Evolutionary conservation across 2,797 vertebrate genomes (phyloP), one percentile per base, ranked within the genome.

Genomic region (Chromobotia macracanthus): DNA sequence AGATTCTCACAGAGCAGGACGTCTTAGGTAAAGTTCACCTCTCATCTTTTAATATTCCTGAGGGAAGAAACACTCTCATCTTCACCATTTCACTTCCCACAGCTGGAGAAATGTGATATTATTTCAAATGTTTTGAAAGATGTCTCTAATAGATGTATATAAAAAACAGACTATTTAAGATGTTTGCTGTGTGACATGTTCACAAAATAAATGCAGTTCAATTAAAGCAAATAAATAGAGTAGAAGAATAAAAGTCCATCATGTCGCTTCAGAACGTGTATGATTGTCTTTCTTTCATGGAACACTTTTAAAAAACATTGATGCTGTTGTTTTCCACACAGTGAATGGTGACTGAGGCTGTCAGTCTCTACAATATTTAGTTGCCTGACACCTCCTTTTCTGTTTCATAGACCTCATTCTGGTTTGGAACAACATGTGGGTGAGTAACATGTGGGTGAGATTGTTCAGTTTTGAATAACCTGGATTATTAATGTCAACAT

Each of bases 1-100:
- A 78, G 67, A 78, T 71, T 51, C 9, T 12, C 35, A 77, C 63
- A 48, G n/a, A 21, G 35, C 41, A 28, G 12, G 0, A 25, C 63
- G 56, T 46, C 77, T 77, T 64, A 61, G 16, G 51, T 81, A 78
- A 83, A 80, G 78, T 77, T 80, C 74, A 83, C 4, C 48, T 77
- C 38, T 44, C 70, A 3, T 55, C 74, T n/a, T n/a, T 74, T 63
- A 78, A 63, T 63, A 77, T 77, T n/a, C 15, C 48, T 13, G 19
- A 19, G 58, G 73, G 67, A 73, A 67, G 19, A 72, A 60, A 78
- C 63, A 3, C 44, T 44, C 38, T 31, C n/a, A 3, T 35, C 21
- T 53, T 15, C 16, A 25, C 13, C 50, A 70, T 55, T 70, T 64
- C n/a, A 66, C 15, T 13, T 65, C 31, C 65, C 67, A 65, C 61